Conservation (phyloP, 2,113 vertebrate species). For the Spea bombifrons region DNA sequence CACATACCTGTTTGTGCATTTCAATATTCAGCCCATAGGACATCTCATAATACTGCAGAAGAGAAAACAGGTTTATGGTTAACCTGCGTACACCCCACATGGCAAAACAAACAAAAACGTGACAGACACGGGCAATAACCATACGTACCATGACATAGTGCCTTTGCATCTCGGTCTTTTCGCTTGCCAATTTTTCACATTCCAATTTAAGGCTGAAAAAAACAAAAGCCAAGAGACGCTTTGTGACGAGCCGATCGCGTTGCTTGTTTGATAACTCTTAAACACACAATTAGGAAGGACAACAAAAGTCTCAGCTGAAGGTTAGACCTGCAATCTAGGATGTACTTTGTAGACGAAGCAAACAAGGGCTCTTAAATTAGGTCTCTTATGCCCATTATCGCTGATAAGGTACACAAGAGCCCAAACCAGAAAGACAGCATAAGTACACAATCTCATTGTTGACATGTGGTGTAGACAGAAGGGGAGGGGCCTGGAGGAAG, state of each 20-base stretch:
- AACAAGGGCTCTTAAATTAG: slow-evolving; percentile 28
- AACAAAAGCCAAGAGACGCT: background rate
- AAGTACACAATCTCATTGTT: slow-evolving; percentile 30
- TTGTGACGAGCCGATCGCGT: background rate
- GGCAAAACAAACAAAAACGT: slow-evolving; percentile 22
- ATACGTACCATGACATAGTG: slow-evolving; percentile 94
- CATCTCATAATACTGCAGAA: slow-evolving; percentile 81
- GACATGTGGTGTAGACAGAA: slow-evolving; percentile 30
- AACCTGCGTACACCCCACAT: background rate
- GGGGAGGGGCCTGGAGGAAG: background rate
- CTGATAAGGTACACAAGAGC: slow-evolving; percentile 32
- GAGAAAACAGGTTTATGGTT: slow-evolving; percentile 13
- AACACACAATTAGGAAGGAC: slow-evolving; percentile 14
- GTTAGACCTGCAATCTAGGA: slow-evolving; percentile 26
- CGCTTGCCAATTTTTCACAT: slow-evolving; percentile 95
- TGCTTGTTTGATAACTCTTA: slow-evolving; percentile 2
- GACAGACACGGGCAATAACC: background rate
- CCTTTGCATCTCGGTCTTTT: slow-evolving; percentile 97
- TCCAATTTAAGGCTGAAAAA: slow-evolving; percentile 89
- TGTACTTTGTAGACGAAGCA: slow-evolving; percentile 23
- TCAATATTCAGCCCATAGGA: slow-evolving; percentile 85
- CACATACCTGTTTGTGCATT: slow-evolving; percentile 85
- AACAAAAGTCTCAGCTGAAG: slow-evolving; percentile 12
- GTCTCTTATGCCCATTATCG: slow-evolving; percentile 24
- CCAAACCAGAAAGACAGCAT: slow-evolving; percentile 18